Conservation (phyloP, 2,888 invertebrate species). For the Pilophorus perplexus region DNA sequence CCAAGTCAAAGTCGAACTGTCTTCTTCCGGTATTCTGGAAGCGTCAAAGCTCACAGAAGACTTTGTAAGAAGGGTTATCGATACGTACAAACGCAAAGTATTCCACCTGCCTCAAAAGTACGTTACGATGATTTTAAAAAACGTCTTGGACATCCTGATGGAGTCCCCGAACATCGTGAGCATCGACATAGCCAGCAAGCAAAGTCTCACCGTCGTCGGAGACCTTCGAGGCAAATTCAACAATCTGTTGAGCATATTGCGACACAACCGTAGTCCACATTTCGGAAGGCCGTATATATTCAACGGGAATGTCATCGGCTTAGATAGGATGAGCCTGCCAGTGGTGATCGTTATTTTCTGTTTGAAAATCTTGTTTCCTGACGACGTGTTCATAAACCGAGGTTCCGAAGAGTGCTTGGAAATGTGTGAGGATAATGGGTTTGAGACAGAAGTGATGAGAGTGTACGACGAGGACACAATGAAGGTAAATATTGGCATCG, state of each 20-base stretch:
- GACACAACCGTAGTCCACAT: conserved; percentile 17
- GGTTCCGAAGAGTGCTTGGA: conserved; percentile 34
- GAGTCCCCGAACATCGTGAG: conserved; percentile 13
- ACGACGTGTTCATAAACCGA: conserved; percentile 21
- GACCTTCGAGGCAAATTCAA: conserved; percentile 36
- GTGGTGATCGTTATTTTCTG: conserved; percentile 24
- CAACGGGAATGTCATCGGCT: conserved; percentile 37
- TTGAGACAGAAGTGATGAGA: conserved; percentile 29
- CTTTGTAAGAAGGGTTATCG: conserved; percentile 10
- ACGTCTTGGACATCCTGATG: not conserved
- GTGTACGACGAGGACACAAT: conserved; percentile 33
- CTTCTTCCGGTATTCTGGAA: not conserved
- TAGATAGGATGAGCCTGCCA: conserved; percentile 15
- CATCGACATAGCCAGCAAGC: not conserved
- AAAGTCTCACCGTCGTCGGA: conserved; percentile 31
- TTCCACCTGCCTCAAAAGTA: conserved; percentile 11
- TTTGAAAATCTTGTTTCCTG: conserved; percentile 36
- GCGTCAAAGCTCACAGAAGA: not conserved
- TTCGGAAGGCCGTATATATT: conserved; percentile 25
- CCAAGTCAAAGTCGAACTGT: not conserved
- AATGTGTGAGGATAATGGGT: conserved; percentile 28
- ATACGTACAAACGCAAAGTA: not conserved
- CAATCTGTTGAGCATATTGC: conserved; percentile 31
- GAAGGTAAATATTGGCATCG: too few species aligned
- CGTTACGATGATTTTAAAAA: not conserved